Base-by-base conservation (phyloP, 2,888 invertebrate species). In the Cetonia aurata region DNA sequence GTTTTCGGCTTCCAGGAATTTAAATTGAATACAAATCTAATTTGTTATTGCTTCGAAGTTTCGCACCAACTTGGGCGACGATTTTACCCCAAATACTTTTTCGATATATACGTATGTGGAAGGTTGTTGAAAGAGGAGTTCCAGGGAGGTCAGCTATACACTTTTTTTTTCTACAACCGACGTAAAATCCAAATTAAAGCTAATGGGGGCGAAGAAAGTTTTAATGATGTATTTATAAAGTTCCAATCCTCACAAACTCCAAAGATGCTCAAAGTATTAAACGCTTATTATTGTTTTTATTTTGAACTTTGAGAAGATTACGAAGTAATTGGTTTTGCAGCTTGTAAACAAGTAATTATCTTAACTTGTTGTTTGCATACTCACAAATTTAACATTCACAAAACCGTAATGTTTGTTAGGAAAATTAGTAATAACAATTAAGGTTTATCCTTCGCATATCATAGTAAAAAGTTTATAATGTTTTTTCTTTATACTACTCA, bases 1-100 rank as follows among this genome's bases (percentile, higher is more conserved):
- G 66, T 73, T 75, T 74, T 71, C 71, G 52, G 68, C 72, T 46
- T 72, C 73, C 71, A 72, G 69, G 73, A 73, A 67, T 75, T 75
- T 73, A 77, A 77, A 77, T 77, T 75, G 77, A 77, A 77, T 77
- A 76, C 76, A 77, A 77, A 77, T 77, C 76, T 75, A 75, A 75
- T 75, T 75, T 75, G 75, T 71, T 73, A 68, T 72, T 72, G 69
- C 68, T 74, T 67, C 44, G 52, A 57, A 70, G 66, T 70, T 73
- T 70, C 62, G 53, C 50, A 25, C 33, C 67, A 50, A 57, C 53
- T 62, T 59, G 67, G 67, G 41, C 67, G 70, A 56, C 41, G 57
- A 57, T 57, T 72, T 72, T 66, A 56, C 48, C 25, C 62, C 70
- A 44, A 25, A 72, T 71, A 53, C 52, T 25, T 42, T 19, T 70